Percentiles rank a stretch among this genome's conserved stretches.
phyloP scores from a whole-genome alignment of 2,888 invertebrate species.

The Candidula unifasciata region DNA sequence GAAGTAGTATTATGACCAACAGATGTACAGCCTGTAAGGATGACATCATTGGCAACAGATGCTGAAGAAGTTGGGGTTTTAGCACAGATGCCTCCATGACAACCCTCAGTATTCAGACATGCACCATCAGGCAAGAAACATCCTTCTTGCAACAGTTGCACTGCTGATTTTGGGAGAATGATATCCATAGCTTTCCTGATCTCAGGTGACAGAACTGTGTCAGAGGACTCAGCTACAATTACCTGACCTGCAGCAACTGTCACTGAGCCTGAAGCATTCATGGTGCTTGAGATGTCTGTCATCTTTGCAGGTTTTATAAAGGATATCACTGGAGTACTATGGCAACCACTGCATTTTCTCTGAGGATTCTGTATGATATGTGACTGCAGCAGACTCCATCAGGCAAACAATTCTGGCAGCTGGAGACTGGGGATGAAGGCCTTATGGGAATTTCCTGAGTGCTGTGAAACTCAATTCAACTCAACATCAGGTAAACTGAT shows the following conservation, averaged over 20 bases:
- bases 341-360: neutral
- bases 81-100: neutral
- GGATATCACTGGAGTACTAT: neutral
- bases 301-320: conserved; percentile 13
- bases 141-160: conserved; percentile 24
- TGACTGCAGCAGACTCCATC: neutral
- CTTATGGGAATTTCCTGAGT: too few species aligned
- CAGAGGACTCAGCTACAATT: conserved; percentile 14
- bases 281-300: conserved; percentile 41
- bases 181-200: conserved; percentile 47
- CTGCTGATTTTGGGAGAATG: conserved; percentile 37
- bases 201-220: conserved; percentile 35
- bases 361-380: neutral
- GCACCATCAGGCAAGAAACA: conserved; percentile 7
- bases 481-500: too few species aligned
- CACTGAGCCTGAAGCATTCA: neutral
- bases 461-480: too few species aligned
- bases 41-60: neutral
- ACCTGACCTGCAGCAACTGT: conserved; percentile 15
- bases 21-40: neutral
- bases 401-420: neutral
- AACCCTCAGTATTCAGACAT: neutral
- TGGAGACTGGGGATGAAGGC: too few species aligned
- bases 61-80: neutral
- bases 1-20: conserved; percentile 17